These are phyloP conservation scores for Calosoma granatense DNA, from an alignment of 1,140 invertebrate genomes.

Conservation along the genomic window DNA sequence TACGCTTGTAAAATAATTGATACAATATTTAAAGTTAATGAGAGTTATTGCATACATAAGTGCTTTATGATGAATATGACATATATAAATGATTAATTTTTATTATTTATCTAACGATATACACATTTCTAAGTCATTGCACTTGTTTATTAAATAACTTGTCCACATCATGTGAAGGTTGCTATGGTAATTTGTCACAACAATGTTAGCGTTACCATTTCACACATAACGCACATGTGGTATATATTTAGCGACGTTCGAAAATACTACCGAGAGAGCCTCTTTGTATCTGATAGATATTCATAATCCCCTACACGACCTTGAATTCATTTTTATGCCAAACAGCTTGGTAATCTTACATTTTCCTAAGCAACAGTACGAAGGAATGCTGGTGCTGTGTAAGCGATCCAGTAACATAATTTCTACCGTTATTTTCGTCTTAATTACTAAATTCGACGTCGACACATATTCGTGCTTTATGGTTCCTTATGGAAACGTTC, in stretches of 20 bases:
- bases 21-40: neutral
- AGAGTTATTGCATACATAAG: neutral
- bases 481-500: neutral
- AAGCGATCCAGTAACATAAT: neutral
- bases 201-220: neutral
- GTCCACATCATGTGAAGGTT: neutral
- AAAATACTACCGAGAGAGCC: neutral
- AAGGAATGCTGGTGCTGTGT: neutral
- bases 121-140: neutral
- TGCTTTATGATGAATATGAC: neutral
- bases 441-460: neutral
- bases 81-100: neutral
- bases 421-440: neutral
- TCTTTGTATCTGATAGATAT: neutral
- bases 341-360: neutral
- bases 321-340: neutral
- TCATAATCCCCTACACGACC: neutral
- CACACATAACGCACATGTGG: neutral
- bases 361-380: neutral
- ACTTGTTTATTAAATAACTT: neutral
- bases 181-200: neutral
- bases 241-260: neutral
- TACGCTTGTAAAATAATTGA: neutral
- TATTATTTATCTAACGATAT: too few relatives aligned
- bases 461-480: neutral